Evolutionary conservation across 2,888 invertebrate genomes (phyloP).

Genomic region (Heliconius erato): DNA sequence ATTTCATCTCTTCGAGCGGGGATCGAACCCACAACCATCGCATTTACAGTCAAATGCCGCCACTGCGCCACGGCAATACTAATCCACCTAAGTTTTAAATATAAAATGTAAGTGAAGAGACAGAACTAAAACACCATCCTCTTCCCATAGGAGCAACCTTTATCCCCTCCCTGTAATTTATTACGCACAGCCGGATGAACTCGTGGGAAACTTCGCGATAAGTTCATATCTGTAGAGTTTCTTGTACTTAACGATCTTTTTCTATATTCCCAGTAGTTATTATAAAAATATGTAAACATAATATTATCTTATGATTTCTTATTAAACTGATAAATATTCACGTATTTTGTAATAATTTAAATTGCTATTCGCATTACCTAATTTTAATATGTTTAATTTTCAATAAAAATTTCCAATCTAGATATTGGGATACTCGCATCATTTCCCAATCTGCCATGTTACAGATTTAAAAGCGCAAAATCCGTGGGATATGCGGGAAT

Average conservation of each 20-base stretch:
- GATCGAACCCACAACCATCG: neutral
- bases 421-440: too few species aligned
- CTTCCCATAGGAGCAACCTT: slow-evolving; percentile 18
- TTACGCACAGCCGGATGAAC: slow-evolving; percentile 37
- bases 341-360: too few species aligned
- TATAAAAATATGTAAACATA: neutral
- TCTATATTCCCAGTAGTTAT: neutral
- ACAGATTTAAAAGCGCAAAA: too few species aligned
- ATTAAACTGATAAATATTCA: neutral
- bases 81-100: neutral
- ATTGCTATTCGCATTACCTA: too few species aligned
- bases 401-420: too few species aligned
- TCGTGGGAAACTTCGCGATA: slow-evolving; percentile 32
- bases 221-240: slow-evolving; percentile 32
- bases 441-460: too few species aligned
- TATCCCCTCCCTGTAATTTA: slow-evolving; percentile 35
- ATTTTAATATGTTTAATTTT: too few species aligned
- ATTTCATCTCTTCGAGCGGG: too few species aligned
- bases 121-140: slow-evolving; percentile 9
- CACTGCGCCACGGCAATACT: neutral
- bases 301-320: neutral
- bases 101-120: slow-evolving; percentile 13
- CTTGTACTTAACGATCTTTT: slow-evolving; percentile 31
- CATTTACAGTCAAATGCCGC: neutral
- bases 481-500: too few species aligned